Conservation (phyloP, 2,888 invertebrate genomes). For the Amiota communis region DNA sequence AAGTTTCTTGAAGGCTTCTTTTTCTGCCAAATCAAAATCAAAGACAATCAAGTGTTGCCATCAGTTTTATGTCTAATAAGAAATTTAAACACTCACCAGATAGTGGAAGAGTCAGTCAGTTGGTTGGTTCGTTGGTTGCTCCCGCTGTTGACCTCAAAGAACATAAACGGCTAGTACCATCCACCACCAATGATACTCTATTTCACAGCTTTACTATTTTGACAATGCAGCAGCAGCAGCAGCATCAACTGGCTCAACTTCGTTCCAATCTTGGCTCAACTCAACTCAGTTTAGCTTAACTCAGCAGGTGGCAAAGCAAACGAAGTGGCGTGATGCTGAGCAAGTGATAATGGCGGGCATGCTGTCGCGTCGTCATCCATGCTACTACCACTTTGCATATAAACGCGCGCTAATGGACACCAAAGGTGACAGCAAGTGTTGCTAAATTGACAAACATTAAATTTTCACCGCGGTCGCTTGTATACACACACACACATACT, state of each 20-base stretch:
- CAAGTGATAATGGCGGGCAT: conserved; percentile 61
- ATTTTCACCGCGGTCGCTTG: conserved; percentile 55
- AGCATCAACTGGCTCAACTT: not conserved
- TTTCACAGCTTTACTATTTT: not conserved
- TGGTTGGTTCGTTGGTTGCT: not conserved
- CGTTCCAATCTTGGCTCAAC: not conserved
- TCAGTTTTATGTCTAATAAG: conserved; percentile 4
- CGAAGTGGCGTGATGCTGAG: conserved; percentile 58
- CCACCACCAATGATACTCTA: not conserved
- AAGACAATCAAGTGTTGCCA: not conserved
- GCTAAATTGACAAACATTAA: conserved; percentile 69
- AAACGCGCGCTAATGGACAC: conserved; percentile 69
- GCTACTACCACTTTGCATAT: conserved; percentile 62
- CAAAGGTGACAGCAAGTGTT: conserved; percentile 67
- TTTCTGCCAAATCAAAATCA: not conserved
- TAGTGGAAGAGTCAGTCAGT: too few species aligned
- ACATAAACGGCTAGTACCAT: not conserved
- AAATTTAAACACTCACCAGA: conserved; percentile 4
- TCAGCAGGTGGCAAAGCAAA: conserved; percentile 59
- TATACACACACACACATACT: conserved; percentile 5
- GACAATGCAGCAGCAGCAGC: not conserved
- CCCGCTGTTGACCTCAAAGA: not conserved
- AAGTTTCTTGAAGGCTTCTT: too few species aligned
- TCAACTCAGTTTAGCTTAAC: conserved; percentile 29
- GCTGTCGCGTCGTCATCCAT: conserved; percentile 44